Conservation (phyloP, 1,140 invertebrate genomes). For the Arctopsyche grandis region DNA sequence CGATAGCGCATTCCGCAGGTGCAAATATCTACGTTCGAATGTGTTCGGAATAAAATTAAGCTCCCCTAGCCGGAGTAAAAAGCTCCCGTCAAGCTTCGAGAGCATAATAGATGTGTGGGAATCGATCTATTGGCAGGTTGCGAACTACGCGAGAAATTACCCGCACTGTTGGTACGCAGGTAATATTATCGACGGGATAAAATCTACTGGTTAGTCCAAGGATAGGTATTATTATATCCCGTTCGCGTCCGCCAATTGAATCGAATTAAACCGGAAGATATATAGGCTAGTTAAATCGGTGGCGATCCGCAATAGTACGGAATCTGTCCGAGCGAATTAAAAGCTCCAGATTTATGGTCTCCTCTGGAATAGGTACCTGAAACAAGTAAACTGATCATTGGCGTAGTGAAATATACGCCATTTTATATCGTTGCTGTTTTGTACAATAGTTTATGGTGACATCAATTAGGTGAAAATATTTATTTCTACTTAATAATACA, state of each 20-base stretch:
- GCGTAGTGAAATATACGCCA: too few species aligned
- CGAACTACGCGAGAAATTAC: conserved; percentile 25
- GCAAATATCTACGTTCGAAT: conserved; percentile 35
- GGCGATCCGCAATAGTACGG: not conserved
- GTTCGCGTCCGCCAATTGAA: conserved; percentile 1
- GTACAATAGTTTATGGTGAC: too few species aligned
- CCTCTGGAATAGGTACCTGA: too few species aligned
- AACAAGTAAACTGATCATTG: too few species aligned
- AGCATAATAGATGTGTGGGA: conserved; percentile 42
- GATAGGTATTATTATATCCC: conserved; percentile 2
- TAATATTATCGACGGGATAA: too few species aligned
- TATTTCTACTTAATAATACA: too few species aligned
- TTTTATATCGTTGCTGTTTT: too few species aligned
- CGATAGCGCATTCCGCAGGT: conserved; percentile 43
- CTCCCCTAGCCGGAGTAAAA: conserved; percentile 31
- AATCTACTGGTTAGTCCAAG: too few species aligned
- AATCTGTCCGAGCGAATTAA: conserved; percentile 15
- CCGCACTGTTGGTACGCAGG: too few species aligned
- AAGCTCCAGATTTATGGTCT: conserved; percentile 12
- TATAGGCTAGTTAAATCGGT: conserved; percentile 26
- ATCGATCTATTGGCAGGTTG: conserved; percentile 33
- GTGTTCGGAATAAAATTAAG: conserved; percentile 49
- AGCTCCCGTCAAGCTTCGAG: conserved; percentile 3
- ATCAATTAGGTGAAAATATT: too few species aligned
- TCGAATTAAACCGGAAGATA: conserved; percentile 41